Conservation (phyloP, 2,113 vertebrate species). For the Rallus limicola region DNA sequence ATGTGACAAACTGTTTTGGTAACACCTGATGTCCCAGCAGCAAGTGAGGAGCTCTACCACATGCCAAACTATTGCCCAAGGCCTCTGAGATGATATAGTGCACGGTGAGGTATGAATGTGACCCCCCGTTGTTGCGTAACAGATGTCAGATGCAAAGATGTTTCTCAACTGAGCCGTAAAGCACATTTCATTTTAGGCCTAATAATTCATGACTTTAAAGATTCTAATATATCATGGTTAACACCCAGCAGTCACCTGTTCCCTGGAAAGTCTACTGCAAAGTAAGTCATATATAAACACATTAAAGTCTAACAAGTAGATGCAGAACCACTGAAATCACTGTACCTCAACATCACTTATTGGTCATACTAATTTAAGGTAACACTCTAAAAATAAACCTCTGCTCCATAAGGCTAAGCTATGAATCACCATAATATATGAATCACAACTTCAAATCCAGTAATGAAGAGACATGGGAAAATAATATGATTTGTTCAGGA, state of each 20-base stretch:
- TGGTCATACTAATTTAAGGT: constrained; percentile 55
- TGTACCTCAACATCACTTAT: constrained; percentile 39
- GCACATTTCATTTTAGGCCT: neutral
- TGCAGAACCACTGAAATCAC: constrained; percentile 15
- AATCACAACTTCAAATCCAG: constrained; percentile 42
- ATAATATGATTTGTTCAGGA: constrained; percentile 47
- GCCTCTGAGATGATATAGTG: neutral
- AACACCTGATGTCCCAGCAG: neutral
- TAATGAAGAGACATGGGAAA: constrained; percentile 46
- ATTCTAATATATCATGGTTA: neutral
- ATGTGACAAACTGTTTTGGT: neutral
- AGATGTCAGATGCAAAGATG: neutral
- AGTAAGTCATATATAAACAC: constrained; percentile 16
- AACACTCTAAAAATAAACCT: constrained; percentile 47
- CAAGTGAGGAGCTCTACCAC: neutral
- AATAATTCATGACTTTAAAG: neutral
- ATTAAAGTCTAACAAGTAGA: neutral
- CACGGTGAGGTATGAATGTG: neutral
- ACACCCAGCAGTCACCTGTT: neutral
- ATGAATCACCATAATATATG: constrained; percentile 59
- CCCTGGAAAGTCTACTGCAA: neutral
- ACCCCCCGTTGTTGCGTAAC: neutral
- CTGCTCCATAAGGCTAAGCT: neutral
- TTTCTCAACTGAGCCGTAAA: neutral
- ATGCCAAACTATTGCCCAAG: neutral